phyloP scores from a whole-genome alignment of 2,113 vertebrate genomes.

The Cygnus buccinator region DNA sequence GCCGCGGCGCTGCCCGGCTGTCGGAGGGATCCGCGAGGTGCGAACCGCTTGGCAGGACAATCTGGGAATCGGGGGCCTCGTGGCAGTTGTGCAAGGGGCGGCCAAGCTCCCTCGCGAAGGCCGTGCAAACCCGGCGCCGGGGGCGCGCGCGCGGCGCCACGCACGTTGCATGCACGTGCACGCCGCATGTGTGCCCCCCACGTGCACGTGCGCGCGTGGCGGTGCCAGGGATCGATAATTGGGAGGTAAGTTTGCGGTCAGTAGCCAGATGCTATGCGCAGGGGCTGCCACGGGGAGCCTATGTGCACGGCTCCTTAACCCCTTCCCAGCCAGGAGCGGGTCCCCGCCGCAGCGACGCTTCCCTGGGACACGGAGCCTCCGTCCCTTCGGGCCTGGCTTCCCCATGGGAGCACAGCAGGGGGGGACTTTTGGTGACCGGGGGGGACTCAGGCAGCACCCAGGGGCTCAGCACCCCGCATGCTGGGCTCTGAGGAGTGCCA shows the following conservation, averaged over 20 bases:
- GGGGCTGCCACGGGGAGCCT: not conserved
- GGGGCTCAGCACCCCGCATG: not conserved
- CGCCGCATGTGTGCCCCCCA: too few species aligned
- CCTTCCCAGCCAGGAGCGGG: not conserved
- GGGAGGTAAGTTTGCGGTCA: not conserved
- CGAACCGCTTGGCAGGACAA: not conserved
- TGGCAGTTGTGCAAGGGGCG: not conserved
- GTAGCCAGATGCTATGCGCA: not conserved
- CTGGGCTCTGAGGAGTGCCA: not conserved
- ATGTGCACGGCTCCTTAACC: not conserved
- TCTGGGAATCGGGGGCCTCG: not conserved
- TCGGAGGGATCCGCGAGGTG: not conserved
- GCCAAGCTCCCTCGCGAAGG: not conserved
- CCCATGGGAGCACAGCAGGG: too few species aligned
- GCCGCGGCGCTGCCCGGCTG: not conserved
- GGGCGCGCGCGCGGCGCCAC: too few species aligned
- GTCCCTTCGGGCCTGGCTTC: not conserved
- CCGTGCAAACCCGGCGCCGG: too few species aligned
- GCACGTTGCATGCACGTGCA: too few species aligned
- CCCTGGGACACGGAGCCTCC: not conserved
- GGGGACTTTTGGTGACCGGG: too few species aligned
- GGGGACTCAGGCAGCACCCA: not conserved
- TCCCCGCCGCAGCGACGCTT: not conserved
- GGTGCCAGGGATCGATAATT: not conserved
- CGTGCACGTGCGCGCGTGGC: not conserved